These are phyloP conservation scores for Tribolium madens DNA, from an alignment of 1,140 invertebrate genomes.

Conservation along the genomic window DNA sequence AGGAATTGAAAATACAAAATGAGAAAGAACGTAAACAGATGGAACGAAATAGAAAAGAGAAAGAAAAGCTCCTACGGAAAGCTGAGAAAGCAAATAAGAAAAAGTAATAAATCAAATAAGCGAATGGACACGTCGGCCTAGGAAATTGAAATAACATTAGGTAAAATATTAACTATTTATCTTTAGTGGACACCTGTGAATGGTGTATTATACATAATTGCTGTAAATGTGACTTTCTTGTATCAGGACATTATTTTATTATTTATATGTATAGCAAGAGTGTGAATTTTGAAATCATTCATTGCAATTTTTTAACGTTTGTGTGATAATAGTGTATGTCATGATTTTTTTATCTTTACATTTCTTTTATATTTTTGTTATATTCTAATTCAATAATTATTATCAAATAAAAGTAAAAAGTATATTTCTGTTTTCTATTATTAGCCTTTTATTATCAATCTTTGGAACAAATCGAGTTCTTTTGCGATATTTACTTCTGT, in stretches of 20 bases:
- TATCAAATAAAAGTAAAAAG: not conserved
- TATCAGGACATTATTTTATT: not conserved
- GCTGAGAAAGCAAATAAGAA: conserved; percentile 82
- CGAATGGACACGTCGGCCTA: not conserved
- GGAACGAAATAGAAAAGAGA: conserved; percentile 82
- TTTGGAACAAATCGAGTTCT: no score
- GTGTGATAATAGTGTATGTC: not conserved
- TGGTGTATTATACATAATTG: not conserved
- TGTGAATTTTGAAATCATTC: not conserved
- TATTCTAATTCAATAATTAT: not conserved
- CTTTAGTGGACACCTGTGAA: not conserved
- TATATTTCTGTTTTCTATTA: no score
- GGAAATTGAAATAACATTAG: not conserved
- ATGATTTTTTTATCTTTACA: not conserved
- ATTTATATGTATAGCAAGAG: not conserved
- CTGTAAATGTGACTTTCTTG: not conserved
- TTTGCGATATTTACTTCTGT: no score
- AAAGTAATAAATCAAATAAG: conserved; percentile 66
- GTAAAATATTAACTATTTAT: not conserved
- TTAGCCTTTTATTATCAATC: no score
- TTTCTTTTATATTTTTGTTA: not conserved
- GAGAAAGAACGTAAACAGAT: conserved; percentile 83
- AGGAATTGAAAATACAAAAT: conserved; percentile 82
- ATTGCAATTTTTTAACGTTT: not conserved
- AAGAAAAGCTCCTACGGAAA: conserved; percentile 81